Conservation (phyloP, 2,113 vertebrate genomes). For the Arizona elegans region DNA sequence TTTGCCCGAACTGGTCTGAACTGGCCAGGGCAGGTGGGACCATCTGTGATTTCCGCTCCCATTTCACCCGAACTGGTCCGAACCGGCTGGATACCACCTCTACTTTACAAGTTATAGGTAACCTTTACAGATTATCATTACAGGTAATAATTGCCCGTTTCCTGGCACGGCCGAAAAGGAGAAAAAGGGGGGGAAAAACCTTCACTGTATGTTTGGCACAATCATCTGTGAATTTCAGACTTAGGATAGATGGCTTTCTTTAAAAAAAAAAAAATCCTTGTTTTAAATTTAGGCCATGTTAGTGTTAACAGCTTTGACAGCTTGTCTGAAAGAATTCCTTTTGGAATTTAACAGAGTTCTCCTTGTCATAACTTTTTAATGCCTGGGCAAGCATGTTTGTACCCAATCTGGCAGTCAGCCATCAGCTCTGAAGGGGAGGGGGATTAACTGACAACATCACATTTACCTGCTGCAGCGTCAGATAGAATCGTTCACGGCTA, state of each 20-base stretch:
- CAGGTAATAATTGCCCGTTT: background rate
- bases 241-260: constrained; percentile 25
- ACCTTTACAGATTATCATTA: too few relatives aligned
- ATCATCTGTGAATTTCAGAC: constrained; percentile 51
- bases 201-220: constrained; percentile 48
- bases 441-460: constrained; percentile 2
- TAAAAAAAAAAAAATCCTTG: background rate
- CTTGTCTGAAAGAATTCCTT: constrained; percentile 60
- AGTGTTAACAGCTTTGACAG: constrained; percentile 62
- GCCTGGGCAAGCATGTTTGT: constrained; percentile 22
- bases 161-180: constrained; percentile 15
- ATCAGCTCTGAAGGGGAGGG: constrained; percentile 2
- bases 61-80: too few relatives aligned
- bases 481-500: background rate
- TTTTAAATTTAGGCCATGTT: constrained; percentile 56
- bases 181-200: background rate
- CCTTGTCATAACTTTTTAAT: constrained; percentile 53
- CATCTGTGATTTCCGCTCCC: too few relatives aligned
- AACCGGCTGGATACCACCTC: background rate
- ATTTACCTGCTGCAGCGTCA: background rate
- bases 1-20: too few relatives aligned
- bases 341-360: constrained; percentile 46
- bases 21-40: too few relatives aligned
- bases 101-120: constrained; percentile 38
- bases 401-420: constrained; percentile 39